A percentile compares a stretch with the other conserved stretches of the same genome.
Conservation (phyloP, 2,797 vertebrate species). For the Aselliscus stoliczkanus region DNA sequence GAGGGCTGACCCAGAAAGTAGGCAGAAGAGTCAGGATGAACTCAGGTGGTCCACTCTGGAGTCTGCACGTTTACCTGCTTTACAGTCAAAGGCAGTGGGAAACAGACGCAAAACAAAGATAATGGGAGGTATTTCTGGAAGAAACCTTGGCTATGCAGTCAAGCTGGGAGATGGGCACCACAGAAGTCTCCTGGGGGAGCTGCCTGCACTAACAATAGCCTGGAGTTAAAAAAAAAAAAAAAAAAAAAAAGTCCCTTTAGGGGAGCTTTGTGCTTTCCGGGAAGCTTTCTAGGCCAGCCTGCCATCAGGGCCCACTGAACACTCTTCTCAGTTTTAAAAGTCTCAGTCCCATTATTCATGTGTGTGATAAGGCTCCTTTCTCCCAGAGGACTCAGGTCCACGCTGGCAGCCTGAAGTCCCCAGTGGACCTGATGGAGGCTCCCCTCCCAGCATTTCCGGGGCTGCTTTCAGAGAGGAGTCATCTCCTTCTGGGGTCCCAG, state of each 20-base stretch:
- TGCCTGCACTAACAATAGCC: not conserved
- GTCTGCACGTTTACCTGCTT: not conserved
- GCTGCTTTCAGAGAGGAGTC: not conserved
- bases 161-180: not conserved
- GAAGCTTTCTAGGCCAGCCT: not conserved
- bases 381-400: not conserved
- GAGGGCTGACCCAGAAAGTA: not conserved
- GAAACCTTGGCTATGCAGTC: not conserved
- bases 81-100: not conserved
- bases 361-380: not conserved
- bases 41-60: not conserved
- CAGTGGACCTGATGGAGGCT: not conserved
- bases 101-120: not conserved
- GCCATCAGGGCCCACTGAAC: not conserved
- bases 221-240: not conserved
- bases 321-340: not conserved
- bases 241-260: not conserved
- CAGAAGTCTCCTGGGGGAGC: not conserved
- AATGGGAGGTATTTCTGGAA: not conserved
- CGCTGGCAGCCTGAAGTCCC: not conserved
- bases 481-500: not conserved
- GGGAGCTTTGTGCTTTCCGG: not conserved
- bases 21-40: not conserved
- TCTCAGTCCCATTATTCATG: not conserved
- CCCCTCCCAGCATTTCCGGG: not conserved